Evolutionary conservation across 2,113 vertebrate genomes (phyloP).

Genomic region (Macroglossus sobrinus): DNA sequence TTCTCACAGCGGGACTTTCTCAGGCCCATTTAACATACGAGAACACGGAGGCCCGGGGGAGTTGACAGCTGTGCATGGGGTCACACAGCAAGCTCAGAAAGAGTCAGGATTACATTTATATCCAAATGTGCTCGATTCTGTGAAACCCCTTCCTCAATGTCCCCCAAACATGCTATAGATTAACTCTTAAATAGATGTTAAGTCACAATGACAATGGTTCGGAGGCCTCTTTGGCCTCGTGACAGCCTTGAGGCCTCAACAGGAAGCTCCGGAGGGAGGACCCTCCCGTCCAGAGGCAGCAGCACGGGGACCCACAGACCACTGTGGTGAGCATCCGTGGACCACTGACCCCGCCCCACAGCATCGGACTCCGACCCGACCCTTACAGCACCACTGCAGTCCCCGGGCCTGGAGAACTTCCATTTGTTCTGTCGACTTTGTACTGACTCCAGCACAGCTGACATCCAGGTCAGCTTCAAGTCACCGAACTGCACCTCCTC

Average conservation of each 20-base stretch:
- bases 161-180: not conserved
- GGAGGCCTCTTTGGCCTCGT: not conserved
- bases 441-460: not conserved
- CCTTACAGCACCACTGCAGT: not conserved
- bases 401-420: not conserved
- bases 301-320: not conserved
- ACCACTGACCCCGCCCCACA: not conserved
- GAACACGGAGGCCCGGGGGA: not conserved
- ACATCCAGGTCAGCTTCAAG: not conserved
- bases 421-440: not conserved
- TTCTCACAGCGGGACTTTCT: not conserved
- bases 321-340: not conserved
- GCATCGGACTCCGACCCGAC: not conserved
- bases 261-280: not conserved
- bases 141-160: not conserved
- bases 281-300: not conserved
- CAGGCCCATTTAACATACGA: not conserved
- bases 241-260: not conserved
- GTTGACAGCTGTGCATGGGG: not conserved
- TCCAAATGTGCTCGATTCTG: not conserved
- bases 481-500: not conserved
- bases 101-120: not conserved
- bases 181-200: not conserved
- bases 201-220: not conserved
- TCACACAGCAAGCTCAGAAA: not conserved